phyloP scores from a whole-genome alignment of 1,140 invertebrate genomes.

The Ips typographus region DNA sequence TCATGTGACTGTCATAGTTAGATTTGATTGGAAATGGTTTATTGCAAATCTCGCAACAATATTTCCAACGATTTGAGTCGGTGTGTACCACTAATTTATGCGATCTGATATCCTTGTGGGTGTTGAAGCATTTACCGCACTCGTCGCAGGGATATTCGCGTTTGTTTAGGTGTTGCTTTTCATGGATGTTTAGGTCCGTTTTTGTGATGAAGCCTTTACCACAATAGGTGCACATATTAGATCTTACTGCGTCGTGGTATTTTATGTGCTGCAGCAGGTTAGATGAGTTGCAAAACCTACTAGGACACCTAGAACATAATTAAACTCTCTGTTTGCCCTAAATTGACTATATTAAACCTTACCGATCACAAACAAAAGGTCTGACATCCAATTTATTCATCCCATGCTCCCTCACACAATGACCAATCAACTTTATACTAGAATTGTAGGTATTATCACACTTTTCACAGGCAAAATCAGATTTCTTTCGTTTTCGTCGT shows the following conservation, averaged over 20 bases:
- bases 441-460: slow-evolving; percentile 35
- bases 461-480: slow-evolving; percentile 38
- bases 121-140: slow-evolving; percentile 61
- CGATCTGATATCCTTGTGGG: slow-evolving; percentile 43
- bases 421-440: slow-evolving; percentile 40
- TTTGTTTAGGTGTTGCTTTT: slow-evolving; percentile 64
- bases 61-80: slow-evolving; percentile 41
- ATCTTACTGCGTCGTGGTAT: slow-evolving; percentile 41
- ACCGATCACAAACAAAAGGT: slow-evolving; percentile 53
- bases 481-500: slow-evolving; percentile 23
- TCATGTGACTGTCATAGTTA: slow-evolving; percentile 42
- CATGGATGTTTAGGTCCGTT: slow-evolving; percentile 56
- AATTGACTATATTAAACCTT: slow-evolving; percentile 5
- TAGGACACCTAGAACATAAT: slow-evolving; percentile 26
- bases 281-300: slow-evolving; percentile 33
- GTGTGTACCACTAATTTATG: slow-evolving; percentile 44
- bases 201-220: slow-evolving; percentile 62
- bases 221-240: slow-evolving; percentile 56
- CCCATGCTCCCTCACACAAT: slow-evolving; percentile 56
- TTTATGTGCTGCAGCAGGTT: slow-evolving; percentile 42
- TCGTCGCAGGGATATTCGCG: slow-evolving; percentile 70
- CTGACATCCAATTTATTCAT: slow-evolving; percentile 55
- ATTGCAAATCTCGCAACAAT: slow-evolving; percentile 46
- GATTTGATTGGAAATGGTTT: slow-evolving; percentile 46
- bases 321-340: neutral